Conservation (phyloP, 2,888 invertebrate species). For the Zele albiditarsus region DNA sequence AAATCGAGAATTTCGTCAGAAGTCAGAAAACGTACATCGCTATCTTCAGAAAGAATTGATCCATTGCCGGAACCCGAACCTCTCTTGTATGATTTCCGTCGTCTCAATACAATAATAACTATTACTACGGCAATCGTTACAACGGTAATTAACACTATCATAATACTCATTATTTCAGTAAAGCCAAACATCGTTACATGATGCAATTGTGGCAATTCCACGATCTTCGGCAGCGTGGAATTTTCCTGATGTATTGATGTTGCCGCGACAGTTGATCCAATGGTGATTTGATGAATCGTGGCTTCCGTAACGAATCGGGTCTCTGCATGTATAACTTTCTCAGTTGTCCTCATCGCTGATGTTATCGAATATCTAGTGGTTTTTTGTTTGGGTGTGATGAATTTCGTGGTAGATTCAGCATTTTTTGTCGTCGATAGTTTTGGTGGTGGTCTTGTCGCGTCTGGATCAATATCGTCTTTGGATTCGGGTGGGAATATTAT, state of each 20-base stretch:
- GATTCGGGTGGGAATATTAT: slow-evolving; percentile 55
- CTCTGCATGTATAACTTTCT: slow-evolving; percentile 34
- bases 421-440: slow-evolving; percentile 41
- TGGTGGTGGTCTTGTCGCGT: slow-evolving; percentile 42
- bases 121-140: slow-evolving; percentile 55
- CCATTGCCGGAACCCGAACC: slow-evolving; percentile 54
- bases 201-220: slow-evolving; percentile 23
- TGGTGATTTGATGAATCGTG: slow-evolving; percentile 33
- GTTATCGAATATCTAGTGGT: background rate
- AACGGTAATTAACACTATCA: slow-evolving; percentile 59
- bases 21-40: slow-evolving; percentile 76
- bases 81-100: slow-evolving; percentile 60
- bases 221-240: slow-evolving; percentile 22
- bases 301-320: slow-evolving; percentile 41
- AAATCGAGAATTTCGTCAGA: slow-evolving; percentile 76
- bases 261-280: slow-evolving; percentile 35
- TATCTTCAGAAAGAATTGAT: slow-evolving; percentile 72
- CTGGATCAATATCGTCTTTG: slow-evolving; percentile 62
- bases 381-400: background rate
- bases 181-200: slow-evolving; percentile 38
- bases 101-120: slow-evolving; percentile 51
- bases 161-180: slow-evolving; percentile 56
- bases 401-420: slow-evolving; percentile 21
- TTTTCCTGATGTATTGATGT: background rate
- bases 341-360: slow-evolving; percentile 15